A percentile compares a stretch with the other conserved stretches of the same genome.
These are phyloP conservation scores for Columbina picui DNA, from an alignment of 2,113 vertebrate species.

Conservation along the genomic window DNA sequence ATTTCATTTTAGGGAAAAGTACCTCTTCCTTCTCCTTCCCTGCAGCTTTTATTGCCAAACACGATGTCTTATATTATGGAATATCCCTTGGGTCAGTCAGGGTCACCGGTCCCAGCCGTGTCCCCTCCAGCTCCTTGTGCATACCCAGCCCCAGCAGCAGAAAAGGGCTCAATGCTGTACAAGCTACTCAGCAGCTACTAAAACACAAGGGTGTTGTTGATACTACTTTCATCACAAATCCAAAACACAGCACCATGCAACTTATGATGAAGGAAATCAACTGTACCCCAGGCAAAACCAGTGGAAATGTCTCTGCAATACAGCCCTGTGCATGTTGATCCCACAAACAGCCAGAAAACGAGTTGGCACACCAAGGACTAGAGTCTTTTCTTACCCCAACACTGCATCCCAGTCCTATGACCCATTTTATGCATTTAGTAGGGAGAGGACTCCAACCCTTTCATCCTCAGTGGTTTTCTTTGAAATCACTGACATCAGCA, in stretches of 20 bases:
- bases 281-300: neutral
- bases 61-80: rapidly evolving
- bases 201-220: rapidly evolving
- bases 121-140: neutral
- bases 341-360: neutral
- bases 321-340: neutral
- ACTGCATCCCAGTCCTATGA: neutral
- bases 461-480: neutral
- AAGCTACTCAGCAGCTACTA: neutral
- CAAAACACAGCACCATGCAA: neutral
- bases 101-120: neutral
- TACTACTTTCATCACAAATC: neutral
- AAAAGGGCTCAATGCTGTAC: neutral
- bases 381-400: neutral
- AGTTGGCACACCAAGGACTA: rapidly evolving
- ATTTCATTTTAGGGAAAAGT: rapidly evolving
- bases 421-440: neutral
- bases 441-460: neutral
- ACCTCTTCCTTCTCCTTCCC: neutral
- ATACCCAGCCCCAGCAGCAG: neutral
- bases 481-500: neutral
- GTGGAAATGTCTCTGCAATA: neutral
- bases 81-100: rapidly evolving
- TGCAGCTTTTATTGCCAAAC: rapidly evolving
- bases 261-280: neutral